Evolutionary conservation across 2,888 invertebrate species (phyloP), one percentile per base, ranked within the genome.

Genomic region (Ferdinandea cuprea): DNA sequence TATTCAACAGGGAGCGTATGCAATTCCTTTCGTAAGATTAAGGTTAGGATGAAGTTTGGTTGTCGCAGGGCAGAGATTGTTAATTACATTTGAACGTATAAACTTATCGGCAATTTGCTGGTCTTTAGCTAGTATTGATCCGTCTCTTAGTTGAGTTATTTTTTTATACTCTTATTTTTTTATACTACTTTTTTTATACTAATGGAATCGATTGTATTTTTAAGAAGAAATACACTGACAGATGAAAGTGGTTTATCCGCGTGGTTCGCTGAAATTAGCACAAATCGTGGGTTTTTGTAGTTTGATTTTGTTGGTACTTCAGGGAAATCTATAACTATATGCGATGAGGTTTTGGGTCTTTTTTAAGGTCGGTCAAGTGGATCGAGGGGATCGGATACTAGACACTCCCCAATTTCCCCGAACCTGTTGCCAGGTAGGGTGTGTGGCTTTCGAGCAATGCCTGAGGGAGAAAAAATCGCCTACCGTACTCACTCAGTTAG

Each of bases 91-190:
- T 11, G 19, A 35, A 4, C 17, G 15, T 7, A 58, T 40, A 3
- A 58, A 58, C 21, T 42, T 58, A 13, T 58, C 58, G 5, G 42
- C 58, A 7, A 25, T 58, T 11, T 40, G 6, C 13, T 58, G 40
- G 9, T 40, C 13, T 21, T 40, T 58, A 40, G 15, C 8, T 1
- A 40, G 25, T 2, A 40, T 25, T 21, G 58, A 58, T 0, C 40
- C 40, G 1, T 40, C 40, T 58, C 13, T 40, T n/a, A 58, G 13
- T 7, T 25, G 40, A 8, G 58, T 9, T 6, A 25, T 40, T 13
- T 58, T 25, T 21, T 58, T 19, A 5, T 56, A 19, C n/a, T n/a
- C n/a, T 9, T 6, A 25, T 40, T 13, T 58, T 25, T 21, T 58
- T 19, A 5, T 56, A 19, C n/a, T n/a, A n/a, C n/a, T n/a, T n/a